phyloP scores from a whole-genome alignment of 2,888 invertebrate species.

The Nesidiocoris tenuis region DNA sequence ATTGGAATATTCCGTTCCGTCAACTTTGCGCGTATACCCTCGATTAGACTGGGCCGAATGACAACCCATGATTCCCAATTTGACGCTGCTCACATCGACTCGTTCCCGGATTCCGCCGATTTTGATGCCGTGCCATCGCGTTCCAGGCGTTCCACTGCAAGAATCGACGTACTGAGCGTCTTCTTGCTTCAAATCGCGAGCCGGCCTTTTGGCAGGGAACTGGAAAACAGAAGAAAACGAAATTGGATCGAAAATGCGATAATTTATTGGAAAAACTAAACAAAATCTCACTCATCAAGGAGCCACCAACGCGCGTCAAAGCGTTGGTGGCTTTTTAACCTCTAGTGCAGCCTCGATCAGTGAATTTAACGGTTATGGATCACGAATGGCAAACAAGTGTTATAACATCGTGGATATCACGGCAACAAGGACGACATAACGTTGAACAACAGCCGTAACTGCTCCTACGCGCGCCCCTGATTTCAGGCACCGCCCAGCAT shows the following conservation, averaged over 20 bases:
- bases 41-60: conserved; percentile 79
- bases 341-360: too few relatives aligned
- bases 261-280: too few relatives aligned
- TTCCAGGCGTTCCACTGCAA: conserved; percentile 33
- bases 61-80: conserved; percentile 77
- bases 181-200: conserved; percentile 39
- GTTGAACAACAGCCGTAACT: too few relatives aligned
- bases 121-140: conserved; percentile 59
- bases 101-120: conserved; percentile 65
- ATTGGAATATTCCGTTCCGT: conserved; percentile 54
- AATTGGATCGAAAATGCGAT: not conserved
- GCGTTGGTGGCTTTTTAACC: too few relatives aligned
- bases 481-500: too few relatives aligned
- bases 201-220: conserved; percentile 43
- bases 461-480: too few relatives aligned
- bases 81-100: conserved; percentile 69
- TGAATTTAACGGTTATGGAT: too few relatives aligned
- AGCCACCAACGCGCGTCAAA: too few relatives aligned
- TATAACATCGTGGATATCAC: too few relatives aligned
- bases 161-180: conserved; percentile 27
- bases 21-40: conserved; percentile 75
- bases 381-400: too few relatives aligned
- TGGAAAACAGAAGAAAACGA: conserved; percentile 21
- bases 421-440: too few relatives aligned
- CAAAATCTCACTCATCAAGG: too few relatives aligned